phyloP scores from a whole-genome alignment of 92 coral and sea anemone genomes.

The Parazoanthus atlanticus region DNA sequence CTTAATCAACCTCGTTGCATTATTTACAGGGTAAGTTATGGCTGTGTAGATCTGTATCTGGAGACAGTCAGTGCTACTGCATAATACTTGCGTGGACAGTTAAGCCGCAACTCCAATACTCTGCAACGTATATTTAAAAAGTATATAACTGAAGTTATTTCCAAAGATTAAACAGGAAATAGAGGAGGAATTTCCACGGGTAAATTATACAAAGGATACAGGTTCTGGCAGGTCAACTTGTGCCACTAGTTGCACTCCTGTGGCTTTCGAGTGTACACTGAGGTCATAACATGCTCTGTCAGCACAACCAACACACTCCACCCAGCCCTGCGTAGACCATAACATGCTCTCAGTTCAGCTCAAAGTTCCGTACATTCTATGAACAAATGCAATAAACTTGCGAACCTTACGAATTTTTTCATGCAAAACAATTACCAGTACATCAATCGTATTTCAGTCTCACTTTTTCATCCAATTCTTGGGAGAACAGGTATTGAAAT shows the following conservation, averaged over 20 bases:
- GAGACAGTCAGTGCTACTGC: no score
- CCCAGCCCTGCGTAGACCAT: conserved; percentile 85
- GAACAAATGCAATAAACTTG: background rate
- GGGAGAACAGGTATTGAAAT: no score
- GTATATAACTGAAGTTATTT: no score
- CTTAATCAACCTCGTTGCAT: no score
- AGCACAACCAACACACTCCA: conserved; percentile 97
- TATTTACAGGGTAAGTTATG: no score
- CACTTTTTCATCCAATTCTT: no score
- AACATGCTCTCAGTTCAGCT: background rate
- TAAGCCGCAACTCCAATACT: no score
- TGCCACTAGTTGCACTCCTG: conserved; percentile 92
- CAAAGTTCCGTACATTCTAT: background rate
- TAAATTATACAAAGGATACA: conserved; percentile 69
- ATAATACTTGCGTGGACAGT: no score
- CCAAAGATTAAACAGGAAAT: background rate
- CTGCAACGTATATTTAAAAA: no score
- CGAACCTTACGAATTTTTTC: background rate
- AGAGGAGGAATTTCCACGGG: background rate
- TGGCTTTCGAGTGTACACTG: conserved; percentile 88
- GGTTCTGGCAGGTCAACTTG: conserved; percentile 96
- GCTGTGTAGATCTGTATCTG: no score
- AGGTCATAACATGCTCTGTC: conserved; percentile 97
- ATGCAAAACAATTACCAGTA: background rate
- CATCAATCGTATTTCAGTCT: background rate